phyloP scores from a whole-genome alignment of 2,888 invertebrate genomes.

The Eupithecia vulgata region DNA sequence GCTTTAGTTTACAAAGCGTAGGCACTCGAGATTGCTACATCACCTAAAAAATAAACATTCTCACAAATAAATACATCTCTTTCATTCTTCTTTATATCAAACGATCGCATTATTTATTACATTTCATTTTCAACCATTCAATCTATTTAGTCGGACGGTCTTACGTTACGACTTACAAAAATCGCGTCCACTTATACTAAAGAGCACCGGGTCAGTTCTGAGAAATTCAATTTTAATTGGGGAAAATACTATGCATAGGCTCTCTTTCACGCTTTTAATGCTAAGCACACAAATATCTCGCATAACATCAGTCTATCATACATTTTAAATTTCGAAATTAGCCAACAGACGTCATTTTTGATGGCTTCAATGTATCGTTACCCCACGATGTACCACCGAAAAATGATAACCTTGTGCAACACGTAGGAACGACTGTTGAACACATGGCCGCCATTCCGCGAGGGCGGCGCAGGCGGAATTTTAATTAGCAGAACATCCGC shows the following conservation, averaged over 20 bases:
- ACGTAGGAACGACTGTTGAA: conserved; percentile 79
- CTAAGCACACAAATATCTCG: conserved; percentile 61
- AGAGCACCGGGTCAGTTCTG: conserved; percentile 83
- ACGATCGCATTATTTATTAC: conserved; percentile 45
- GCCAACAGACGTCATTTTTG: conserved; percentile 61
- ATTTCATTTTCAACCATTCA: conserved; percentile 57
- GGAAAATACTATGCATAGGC: conserved; percentile 66
- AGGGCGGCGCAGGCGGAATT: conserved; percentile 84
- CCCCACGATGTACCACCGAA: conserved; percentile 51
- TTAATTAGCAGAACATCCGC: conserved; percentile 85
- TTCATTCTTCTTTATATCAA: conserved; percentile 59
- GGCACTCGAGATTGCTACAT: conserved; percentile 85
- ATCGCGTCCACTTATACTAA: conserved; percentile 72
- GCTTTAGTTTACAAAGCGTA: conserved; percentile 84
- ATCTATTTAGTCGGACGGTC: conserved; percentile 72
- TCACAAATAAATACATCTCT: conserved; percentile 82
- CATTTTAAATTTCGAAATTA: conserved; percentile 60
- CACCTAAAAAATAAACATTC: conserved; percentile 77
- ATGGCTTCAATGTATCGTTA: conserved; percentile 56
- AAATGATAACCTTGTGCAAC: conserved; percentile 81
- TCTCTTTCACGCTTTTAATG: conserved; percentile 59
- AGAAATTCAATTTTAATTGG: conserved; percentile 67
- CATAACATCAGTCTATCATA: conserved; percentile 72
- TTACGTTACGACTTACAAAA: conserved; percentile 69
- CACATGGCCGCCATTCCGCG: conserved; percentile 84